Conservation (phyloP, 2,113 vertebrate species). For the Hemibagrus wyckioides region DNA sequence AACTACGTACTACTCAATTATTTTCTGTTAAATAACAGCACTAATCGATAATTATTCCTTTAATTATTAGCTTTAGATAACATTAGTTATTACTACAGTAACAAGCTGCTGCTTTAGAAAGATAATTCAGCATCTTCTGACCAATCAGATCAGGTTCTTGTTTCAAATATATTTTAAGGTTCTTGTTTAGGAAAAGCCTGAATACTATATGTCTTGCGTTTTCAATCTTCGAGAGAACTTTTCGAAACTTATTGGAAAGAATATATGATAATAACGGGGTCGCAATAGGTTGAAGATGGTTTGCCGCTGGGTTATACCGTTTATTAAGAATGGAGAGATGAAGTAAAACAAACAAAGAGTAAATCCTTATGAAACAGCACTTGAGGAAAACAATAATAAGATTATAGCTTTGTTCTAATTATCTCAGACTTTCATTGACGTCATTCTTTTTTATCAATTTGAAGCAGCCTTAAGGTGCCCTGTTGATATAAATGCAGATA, state of each 20-base stretch:
- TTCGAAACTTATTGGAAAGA: background rate
- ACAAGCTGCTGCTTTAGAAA: background rate
- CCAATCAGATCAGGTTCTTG: background rate
- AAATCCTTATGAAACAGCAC: background rate
- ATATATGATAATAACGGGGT: background rate
- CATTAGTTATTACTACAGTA: background rate
- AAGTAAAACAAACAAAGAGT: background rate
- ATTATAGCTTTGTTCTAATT: background rate
- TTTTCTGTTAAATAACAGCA: background rate
- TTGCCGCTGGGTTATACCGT: background rate
- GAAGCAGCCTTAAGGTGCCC: background rate
- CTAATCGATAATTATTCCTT: background rate
- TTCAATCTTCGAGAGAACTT: background rate
- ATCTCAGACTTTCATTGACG: background rate
- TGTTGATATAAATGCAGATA: background rate
- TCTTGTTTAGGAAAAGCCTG: background rate
- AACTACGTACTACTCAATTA: background rate
- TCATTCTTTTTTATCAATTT: background rate
- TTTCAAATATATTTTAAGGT: background rate
- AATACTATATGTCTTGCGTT: background rate
- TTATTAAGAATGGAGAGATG: background rate
- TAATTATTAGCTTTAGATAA: background rate
- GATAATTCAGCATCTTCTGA: background rate
- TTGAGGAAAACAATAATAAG: background rate
- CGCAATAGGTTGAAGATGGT: background rate